Base-by-base conservation (phyloP, 2,888 invertebrate genomes). In the Paralinhomoeus sp. region DNA sequence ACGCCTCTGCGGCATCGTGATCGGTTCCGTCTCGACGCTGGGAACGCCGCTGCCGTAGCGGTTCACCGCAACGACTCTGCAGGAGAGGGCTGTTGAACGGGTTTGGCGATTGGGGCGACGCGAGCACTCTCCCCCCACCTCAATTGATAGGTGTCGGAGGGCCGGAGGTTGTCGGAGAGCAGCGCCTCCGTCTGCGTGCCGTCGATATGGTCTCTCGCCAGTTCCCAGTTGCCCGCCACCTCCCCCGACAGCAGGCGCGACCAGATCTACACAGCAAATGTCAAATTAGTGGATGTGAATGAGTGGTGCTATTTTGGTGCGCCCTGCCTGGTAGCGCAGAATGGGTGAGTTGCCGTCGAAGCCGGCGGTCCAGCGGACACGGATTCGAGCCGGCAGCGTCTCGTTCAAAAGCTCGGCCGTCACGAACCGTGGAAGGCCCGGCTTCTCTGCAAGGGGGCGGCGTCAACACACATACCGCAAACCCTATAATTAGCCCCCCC, bases 301-400 rank as follows among this genome's bases (percentile, higher is more conserved):
- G 48, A 49, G 17, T 31, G 9, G 15, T 31, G 31, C 31, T 31
- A 15, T 12, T 15, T 31, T 9, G n/a, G n/a, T n/a, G n/a, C n/a
- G n/a, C n/a, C 93, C 85, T 44, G 93, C 74, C 50, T 84, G 82
- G 63, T 80, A 93, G 61, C 84, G 81, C 55, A 78, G 73, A 46
- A 91, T 78, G 13, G 84, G 83, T 58, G 85, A 85, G 64, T 97
- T 91, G 44, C 97, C 97, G 67, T 93, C 84, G 64, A 91, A 97
- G 24, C 85, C 85, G 0, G 84, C 80, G 15, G 79, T 79, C 91
- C 93, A 97, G 21, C 78, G 77, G 2, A 93, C 76, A 59, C 85
- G 82, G 49, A 91, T 80, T 38, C 36, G 78, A 0, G 85, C 60
- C 74, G 73, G 80, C 40, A 54, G 45, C 37, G 62, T 77, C 60